Evolutionary conservation across 2,888 invertebrate genomes (phyloP), one percentile per base, ranked within the genome.

Genomic region (Theretra japonica): DNA sequence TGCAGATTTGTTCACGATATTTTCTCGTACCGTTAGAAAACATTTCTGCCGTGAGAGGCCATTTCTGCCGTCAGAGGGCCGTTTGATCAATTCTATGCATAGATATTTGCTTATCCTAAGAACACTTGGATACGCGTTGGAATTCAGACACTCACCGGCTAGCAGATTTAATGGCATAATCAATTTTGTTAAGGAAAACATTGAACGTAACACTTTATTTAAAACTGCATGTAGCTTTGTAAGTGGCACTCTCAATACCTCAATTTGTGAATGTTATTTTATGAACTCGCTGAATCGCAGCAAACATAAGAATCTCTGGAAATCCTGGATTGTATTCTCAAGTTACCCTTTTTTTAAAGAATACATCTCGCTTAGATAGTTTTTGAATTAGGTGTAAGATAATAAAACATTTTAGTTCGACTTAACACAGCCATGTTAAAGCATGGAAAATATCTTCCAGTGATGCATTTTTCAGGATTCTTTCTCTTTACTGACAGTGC

Each of bases 1-100:
- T 23, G 65, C 65, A 70, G 69, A 72, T 75, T 75, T 69, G 59
- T 71, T 68, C n/a, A 62, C 23, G 50, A 73, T 77, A 65, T 72
- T 73, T 72, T 75, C 48, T 25, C 25, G 48, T 68, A n/a, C n/a
- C n/a, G n/a, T 2, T 28, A 28, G 2, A 4, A 28, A 4, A 28
- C 4, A 28, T 2, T 28, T 3, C 0, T 28, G 69, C 71, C 58
- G 65, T 68, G 71, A 65, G 48, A 48, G 21, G 25, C 48, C 21
- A 65, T 23, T 23, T 41, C 41, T 23, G 23, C 41, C 41, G n/a
- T n/a, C 17, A 23, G 23, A 21, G 41, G 41, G 65, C 48, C 41
- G 65, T 48, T 41, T 23, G 65, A 41, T 23, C 33, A 62, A 11
- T 21, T 33, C 19, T 33, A 60, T 28, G 60, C 33, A 60, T 19